Conservation (phyloP, 2,797 vertebrate species). For the Tolypeutes matacus region DNA sequence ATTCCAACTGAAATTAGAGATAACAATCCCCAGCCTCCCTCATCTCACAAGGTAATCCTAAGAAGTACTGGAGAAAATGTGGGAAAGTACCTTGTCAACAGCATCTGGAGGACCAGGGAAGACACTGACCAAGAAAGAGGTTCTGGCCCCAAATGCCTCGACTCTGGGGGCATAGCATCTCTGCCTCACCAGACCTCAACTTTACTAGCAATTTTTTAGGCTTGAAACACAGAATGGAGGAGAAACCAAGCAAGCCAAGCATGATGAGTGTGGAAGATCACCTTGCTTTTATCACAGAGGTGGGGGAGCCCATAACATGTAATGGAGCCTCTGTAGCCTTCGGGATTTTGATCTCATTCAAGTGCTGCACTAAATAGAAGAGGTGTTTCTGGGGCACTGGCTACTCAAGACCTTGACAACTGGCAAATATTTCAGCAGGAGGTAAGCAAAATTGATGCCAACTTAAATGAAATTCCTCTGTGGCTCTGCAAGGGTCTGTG, state of each 20-base stretch:
- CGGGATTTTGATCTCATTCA: background rate
- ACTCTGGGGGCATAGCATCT: background rate
- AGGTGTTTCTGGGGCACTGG: background rate
- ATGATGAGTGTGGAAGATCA: rapidly evolving
- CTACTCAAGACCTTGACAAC: slow-evolving; percentile 10
- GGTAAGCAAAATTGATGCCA: slow-evolving; percentile 34
- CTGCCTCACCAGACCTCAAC: background rate
- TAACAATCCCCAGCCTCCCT: background rate
- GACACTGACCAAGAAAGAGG: background rate
- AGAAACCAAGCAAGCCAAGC: background rate
- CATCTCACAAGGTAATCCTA: rapidly evolving
- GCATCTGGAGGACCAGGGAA: background rate
- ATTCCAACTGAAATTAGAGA: background rate
- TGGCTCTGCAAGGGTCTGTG: background rate
- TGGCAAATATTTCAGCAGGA: slow-evolving; percentile 61
- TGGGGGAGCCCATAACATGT: background rate
- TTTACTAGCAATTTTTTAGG: background rate
- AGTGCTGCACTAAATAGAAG: background rate
- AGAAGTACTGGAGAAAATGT: background rate
- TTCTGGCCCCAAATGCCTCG: background rate
- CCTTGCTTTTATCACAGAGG: background rate
- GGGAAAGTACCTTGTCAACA: background rate
- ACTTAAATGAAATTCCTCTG: slow-evolving; percentile 38
- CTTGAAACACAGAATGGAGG: background rate
- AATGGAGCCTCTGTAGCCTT: background rate